Evolutionary conservation across 2,888 invertebrate species (phyloP).

Genomic region (Hirtodrosophila alboralis): DNA sequence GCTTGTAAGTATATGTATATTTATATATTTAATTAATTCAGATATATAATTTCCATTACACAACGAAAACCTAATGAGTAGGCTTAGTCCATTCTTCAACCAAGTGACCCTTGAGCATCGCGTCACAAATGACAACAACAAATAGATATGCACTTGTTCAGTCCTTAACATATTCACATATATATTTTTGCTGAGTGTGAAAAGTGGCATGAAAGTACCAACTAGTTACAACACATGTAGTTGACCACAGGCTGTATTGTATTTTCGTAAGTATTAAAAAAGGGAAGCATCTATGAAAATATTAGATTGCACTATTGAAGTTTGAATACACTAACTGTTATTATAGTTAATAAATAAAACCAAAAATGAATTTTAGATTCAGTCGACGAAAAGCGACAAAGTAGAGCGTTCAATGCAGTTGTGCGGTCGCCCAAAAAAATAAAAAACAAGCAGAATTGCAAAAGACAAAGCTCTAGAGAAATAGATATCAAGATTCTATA

Average conservation of each 20-base stretch:
- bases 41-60: slow-evolving; percentile 3
- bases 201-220: slow-evolving; percentile 33
- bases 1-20: not conserved
- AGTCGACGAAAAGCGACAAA: too few relatives aligned
- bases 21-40: not conserved
- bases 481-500: too few relatives aligned
- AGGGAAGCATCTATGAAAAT: too few relatives aligned
- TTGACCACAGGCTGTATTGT: slow-evolving; percentile 15
- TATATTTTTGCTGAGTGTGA: not conserved
- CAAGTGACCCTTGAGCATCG: slow-evolving; percentile 24
- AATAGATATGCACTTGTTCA: slow-evolving; percentile 62
- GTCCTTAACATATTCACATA: slow-evolving; percentile 4
- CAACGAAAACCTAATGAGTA: slow-evolving; percentile 24
- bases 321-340: too few relatives aligned
- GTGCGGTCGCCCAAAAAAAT: too few relatives aligned
- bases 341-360: too few relatives aligned
- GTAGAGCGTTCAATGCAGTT: too few relatives aligned
- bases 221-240: slow-evolving; percentile 32
- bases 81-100: slow-evolving; percentile 19
- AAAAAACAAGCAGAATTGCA: too few relatives aligned
- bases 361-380: too few relatives aligned
- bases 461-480: too few relatives aligned
- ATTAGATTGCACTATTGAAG: too few relatives aligned
- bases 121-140: slow-evolving; percentile 54
- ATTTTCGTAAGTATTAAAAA: too few relatives aligned